Percentiles rank a stretch among this genome's conserved stretches.
phyloP scores from a whole-genome alignment of 2,888 invertebrate genomes.

The Ormyrus labotus region DNA sequence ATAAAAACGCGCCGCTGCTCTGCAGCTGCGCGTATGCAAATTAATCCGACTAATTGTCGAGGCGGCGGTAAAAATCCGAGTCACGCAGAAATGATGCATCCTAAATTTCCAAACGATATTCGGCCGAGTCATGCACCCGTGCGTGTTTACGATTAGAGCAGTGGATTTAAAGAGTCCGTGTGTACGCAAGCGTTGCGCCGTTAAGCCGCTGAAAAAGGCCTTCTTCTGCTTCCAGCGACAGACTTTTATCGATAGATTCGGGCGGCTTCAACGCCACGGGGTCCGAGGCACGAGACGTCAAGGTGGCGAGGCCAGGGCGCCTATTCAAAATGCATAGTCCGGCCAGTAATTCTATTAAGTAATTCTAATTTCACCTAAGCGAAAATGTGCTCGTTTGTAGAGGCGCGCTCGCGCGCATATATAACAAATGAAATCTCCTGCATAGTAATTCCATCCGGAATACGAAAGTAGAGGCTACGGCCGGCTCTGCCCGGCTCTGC shows the following conservation, averaged over 20 bases:
- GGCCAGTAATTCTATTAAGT: slow-evolving; percentile 73
- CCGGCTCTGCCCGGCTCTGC: slow-evolving; percentile 43
- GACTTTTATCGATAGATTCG: slow-evolving; percentile 23
- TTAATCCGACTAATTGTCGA: no score
- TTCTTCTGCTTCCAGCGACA: background rate
- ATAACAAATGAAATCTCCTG: slow-evolving; percentile 75
- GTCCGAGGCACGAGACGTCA: slow-evolving; percentile 57
- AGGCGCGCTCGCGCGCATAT: slow-evolving; percentile 65
- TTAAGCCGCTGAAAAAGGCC: slow-evolving; percentile 41
- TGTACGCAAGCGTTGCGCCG: slow-evolving; percentile 55
- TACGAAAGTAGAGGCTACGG: slow-evolving; percentile 73
- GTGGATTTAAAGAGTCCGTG: slow-evolving; percentile 63
- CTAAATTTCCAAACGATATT: slow-evolving; percentile 44
- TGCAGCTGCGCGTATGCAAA: no score
- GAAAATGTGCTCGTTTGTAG: slow-evolving; percentile 75
- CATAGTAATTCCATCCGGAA: slow-evolving; percentile 75
- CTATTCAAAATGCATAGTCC: slow-evolving; percentile 72
- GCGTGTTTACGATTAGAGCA: slow-evolving; percentile 67
- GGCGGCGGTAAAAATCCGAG: background rate
- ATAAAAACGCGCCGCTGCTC: background rate
- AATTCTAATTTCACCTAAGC: slow-evolving; percentile 73
- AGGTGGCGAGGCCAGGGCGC: slow-evolving; percentile 37
- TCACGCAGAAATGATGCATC: slow-evolving; percentile 26
- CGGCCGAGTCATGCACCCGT: slow-evolving; percentile 63
- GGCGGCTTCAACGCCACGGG: slow-evolving; percentile 52